Percentiles rank a stretch among this genome's conserved stretches.
Evolutionary conservation across 2,888 invertebrate species (phyloP).

Genomic region (Phyto melanocephala): DNA sequence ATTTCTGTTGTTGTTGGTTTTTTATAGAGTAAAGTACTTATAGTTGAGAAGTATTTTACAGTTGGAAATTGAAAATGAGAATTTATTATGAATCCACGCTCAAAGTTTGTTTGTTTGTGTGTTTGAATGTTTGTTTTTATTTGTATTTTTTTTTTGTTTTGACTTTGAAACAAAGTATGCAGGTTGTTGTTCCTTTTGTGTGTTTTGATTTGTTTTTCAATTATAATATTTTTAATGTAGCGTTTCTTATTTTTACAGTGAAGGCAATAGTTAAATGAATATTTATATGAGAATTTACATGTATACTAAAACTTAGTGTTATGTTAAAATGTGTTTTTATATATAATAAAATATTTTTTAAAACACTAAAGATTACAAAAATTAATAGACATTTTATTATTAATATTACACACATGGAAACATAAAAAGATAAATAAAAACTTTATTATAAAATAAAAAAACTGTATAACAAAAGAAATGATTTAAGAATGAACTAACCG

Average conservation of each 20-base stretch:
- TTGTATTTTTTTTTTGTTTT: conserved; percentile 10
- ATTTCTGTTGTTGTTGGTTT: conserved; percentile 9
- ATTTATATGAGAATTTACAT: background rate
- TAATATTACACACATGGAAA: too few species aligned
- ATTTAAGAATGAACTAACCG: too few species aligned
- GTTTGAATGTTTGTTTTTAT: background rate
- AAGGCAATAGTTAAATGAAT: background rate
- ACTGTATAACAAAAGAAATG: too few species aligned
- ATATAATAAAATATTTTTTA: too few species aligned
- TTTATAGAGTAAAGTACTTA: background rate
- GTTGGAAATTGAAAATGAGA: conserved; percentile 49
- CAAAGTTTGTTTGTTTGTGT: conserved; percentile 7
- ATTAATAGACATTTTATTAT: too few species aligned
- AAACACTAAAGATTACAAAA: too few species aligned
- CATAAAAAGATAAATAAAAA: too few species aligned
- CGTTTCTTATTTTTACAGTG: background rate
- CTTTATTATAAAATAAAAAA: too few species aligned
- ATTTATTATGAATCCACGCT: conserved; percentile 42
- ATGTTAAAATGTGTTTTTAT: background rate
- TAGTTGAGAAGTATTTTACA: conserved; percentile 26
- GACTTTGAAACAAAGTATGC: conserved; percentile 51
- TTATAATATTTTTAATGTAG: background rate
- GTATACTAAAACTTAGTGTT: background rate
- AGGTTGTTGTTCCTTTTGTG: background rate
- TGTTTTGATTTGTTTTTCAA: background rate